A percentile compares a stretch with the other conserved stretches of the same genome.
Evolutionary conservation across 2,113 vertebrate species (phyloP).

Genomic region (Hypomesus transpacificus): DNA sequence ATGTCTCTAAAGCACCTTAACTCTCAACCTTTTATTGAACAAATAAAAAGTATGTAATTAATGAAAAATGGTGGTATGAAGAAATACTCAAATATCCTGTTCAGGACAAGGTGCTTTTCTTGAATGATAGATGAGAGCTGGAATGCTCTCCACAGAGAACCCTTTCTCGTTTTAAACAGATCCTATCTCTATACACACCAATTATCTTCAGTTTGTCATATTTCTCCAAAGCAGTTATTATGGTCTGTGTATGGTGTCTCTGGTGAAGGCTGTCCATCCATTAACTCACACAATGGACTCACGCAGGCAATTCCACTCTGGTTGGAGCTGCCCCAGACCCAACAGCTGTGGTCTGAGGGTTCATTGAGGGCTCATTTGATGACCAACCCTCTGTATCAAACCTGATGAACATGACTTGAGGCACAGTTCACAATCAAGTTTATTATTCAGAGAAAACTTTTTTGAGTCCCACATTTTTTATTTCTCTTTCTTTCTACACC

Average conservation of each 20-base stretch:
- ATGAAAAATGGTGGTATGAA: too few species aligned
- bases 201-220: constrained; percentile 6
- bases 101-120: neutral
- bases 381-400: neutral
- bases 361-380: neutral
- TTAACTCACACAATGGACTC: neutral
- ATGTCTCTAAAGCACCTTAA: too few species aligned
- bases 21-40: too few species aligned
- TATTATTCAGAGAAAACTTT: neutral
- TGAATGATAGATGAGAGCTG: neutral
- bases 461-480: neutral
- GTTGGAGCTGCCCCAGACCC: neutral
- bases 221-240: neutral
- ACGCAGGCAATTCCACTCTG: neutral
- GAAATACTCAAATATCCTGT: too few species aligned
- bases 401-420: neutral
- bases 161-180: neutral
- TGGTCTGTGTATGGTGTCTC: neutral
- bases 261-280: neutral
- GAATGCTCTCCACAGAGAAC: neutral
- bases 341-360: neutral
- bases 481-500: too few species aligned
- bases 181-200: neutral
- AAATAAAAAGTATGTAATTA: too few species aligned
- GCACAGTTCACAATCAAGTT: neutral